These are phyloP conservation scores for Falcunculus frontatus DNA, from an alignment of 2,113 vertebrate genomes.

Conservation along the genomic window DNA sequence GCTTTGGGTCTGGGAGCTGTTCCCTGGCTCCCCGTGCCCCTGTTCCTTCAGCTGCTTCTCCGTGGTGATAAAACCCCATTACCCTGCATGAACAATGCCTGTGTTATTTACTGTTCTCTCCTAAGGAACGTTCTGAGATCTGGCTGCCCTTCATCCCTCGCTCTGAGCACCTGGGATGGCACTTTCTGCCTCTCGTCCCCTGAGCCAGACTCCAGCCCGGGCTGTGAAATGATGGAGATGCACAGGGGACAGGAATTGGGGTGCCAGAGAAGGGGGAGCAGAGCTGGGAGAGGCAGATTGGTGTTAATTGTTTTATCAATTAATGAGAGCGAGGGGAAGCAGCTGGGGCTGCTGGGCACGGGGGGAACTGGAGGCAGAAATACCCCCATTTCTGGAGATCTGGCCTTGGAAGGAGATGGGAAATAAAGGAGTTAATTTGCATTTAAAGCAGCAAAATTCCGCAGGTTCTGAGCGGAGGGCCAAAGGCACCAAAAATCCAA, in stretches of 20 bases:
- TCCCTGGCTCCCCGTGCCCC: background rate
- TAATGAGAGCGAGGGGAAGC: background rate
- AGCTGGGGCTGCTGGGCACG: background rate
- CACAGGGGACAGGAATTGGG: background rate
- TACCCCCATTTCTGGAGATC: background rate
- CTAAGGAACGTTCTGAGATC: background rate
- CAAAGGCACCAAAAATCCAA: background rate
- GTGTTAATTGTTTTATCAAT: background rate
- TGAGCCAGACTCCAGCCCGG: background rate
- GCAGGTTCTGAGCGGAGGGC: background rate
- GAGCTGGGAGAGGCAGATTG: background rate
- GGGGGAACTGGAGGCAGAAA: background rate
- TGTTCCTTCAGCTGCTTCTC: background rate
- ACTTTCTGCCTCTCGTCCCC: background rate
- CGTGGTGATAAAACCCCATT: background rate
- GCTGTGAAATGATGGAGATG: background rate
- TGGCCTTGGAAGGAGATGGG: background rate
- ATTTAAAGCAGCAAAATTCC: background rate
- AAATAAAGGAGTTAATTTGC: background rate
- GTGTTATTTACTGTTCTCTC: constrained; percentile 17
- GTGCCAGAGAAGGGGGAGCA: background rate
- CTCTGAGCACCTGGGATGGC: background rate
- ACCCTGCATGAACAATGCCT: background rate
- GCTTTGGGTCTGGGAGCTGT: background rate
- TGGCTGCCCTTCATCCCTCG: background rate